phyloP scores from a whole-genome alignment of 2,113 vertebrate genomes.

The Podilymbus podiceps region DNA sequence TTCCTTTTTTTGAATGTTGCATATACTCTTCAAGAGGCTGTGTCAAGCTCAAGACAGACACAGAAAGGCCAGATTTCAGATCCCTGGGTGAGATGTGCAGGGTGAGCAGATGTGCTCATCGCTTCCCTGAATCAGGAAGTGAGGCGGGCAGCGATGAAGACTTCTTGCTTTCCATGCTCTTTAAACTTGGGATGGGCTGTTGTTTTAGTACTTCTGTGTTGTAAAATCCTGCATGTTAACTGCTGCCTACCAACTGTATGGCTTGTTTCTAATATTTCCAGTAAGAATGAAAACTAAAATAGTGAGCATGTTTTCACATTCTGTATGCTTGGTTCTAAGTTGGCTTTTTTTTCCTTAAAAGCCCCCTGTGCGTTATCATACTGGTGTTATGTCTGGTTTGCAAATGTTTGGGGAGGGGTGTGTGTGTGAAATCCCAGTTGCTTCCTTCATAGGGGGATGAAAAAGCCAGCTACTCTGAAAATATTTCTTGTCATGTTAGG shows the following conservation, averaged over 20 bases:
- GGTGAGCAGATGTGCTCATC: not conserved
- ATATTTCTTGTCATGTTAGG: slow-evolving; percentile 10
- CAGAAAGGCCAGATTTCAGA: not conserved
- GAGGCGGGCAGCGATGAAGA: not conserved
- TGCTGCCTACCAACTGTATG: not conserved
- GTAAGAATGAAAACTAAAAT: not conserved
- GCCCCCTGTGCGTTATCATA: not conserved
- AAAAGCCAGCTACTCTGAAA: not conserved
- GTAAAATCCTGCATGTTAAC: not conserved
- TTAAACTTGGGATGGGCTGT: not conserved
- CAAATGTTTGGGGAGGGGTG: not conserved
- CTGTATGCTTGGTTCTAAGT: not conserved
- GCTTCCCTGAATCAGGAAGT: not conserved
- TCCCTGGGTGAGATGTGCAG: not conserved
- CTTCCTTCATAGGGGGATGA: not conserved
- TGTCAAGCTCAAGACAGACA: not conserved
- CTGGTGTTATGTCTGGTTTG: not conserved
- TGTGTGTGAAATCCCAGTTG: not conserved
- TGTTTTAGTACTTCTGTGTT: not conserved
- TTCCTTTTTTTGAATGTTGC: rapidly evolving
- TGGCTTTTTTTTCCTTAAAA: not conserved
- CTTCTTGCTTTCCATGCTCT: not conserved
- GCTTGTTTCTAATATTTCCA: not conserved
- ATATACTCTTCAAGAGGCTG: not conserved
- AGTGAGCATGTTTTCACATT: not conserved